These are phyloP conservation scores for Sparidentex hasta DNA, from an alignment of 2,797 vertebrate genomes.

Conservation along the genomic window DNA sequence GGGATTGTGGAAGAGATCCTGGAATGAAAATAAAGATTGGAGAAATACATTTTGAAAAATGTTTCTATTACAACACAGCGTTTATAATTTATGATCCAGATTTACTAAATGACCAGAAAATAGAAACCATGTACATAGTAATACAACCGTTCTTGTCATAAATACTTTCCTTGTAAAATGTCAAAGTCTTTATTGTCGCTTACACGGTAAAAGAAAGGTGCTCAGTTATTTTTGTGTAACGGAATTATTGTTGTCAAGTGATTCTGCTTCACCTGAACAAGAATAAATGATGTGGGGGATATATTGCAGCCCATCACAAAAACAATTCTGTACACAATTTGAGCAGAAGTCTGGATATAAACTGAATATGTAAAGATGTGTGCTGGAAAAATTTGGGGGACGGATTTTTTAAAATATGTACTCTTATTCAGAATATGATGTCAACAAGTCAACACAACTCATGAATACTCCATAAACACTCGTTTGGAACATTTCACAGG, in stretches of 20 bases:
- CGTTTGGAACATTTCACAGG: too few species aligned
- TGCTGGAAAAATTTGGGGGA: too few species aligned
- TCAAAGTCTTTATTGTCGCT: too few species aligned
- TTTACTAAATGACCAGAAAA: background rate
- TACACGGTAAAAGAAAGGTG: background rate
- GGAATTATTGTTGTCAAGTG: background rate
- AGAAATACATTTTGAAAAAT: background rate
- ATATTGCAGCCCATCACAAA: background rate
- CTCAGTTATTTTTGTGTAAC: background rate
- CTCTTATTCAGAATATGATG: too few species aligned
- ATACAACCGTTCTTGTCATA: background rate
- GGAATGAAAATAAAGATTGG: background rate
- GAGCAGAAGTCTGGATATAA: background rate
- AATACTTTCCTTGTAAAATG: background rate
- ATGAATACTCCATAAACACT: too few species aligned
- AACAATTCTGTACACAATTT: background rate
- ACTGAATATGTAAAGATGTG: background rate
- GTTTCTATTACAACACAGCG: too few species aligned
- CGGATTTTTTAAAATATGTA: too few species aligned
- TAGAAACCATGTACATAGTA: background rate
- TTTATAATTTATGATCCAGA: background rate
- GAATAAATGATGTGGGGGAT: background rate
- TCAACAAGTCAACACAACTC: too few species aligned
- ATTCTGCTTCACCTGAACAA: background rate
- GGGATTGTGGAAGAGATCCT: constrained; percentile 99